Conservation (phyloP, 1,140 invertebrate species). For the Zaprionus ornatus region DNA sequence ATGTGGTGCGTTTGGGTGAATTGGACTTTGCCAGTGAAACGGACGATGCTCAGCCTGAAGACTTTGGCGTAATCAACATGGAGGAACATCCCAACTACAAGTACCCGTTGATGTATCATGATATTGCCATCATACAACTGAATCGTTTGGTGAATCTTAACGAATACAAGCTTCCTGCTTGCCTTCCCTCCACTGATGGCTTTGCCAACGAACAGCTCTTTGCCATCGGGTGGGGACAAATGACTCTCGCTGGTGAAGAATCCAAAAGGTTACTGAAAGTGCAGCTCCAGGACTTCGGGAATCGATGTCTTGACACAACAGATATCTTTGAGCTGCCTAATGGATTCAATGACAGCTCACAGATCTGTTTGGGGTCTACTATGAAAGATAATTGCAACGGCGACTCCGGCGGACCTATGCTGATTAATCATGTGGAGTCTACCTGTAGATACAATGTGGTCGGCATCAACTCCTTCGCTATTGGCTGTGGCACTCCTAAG, state of each 20-base stretch:
- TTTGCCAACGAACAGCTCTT: conserved; percentile 29
- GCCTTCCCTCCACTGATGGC: conserved; percentile 51
- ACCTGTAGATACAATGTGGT: conserved; percentile 72
- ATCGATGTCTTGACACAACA: conserved; percentile 61
- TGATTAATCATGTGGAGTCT: conserved; percentile 50
- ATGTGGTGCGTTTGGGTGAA: conserved; percentile 66
- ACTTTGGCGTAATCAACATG: conserved; percentile 45
- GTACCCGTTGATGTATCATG: conserved; percentile 51
- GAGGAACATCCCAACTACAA: conserved; percentile 53
- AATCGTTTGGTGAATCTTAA: conserved; percentile 27
- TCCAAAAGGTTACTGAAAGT: conserved; percentile 84
- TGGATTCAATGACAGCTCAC: conserved; percentile 84
- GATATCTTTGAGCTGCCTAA: conserved; percentile 67
- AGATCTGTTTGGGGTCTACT: conserved; percentile 88
- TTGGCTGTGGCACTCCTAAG: conserved; percentile 59
- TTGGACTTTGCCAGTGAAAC: conserved; percentile 52
- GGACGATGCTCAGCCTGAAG: conserved; percentile 65
- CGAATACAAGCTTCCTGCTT: conserved; percentile 61
- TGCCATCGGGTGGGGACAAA: conserved; percentile 62
- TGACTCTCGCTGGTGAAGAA: conserved; percentile 6
- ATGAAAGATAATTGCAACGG: conserved; percentile 84
- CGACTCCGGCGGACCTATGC: conserved; percentile 76
- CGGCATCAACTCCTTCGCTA: conserved; percentile 69
- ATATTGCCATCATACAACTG: conserved; percentile 62
- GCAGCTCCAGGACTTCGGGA: conserved; percentile 46